These are phyloP conservation scores for Numenius phaeopus DNA, from an alignment of 2,797 vertebrate species.

Conservation along the genomic window DNA sequence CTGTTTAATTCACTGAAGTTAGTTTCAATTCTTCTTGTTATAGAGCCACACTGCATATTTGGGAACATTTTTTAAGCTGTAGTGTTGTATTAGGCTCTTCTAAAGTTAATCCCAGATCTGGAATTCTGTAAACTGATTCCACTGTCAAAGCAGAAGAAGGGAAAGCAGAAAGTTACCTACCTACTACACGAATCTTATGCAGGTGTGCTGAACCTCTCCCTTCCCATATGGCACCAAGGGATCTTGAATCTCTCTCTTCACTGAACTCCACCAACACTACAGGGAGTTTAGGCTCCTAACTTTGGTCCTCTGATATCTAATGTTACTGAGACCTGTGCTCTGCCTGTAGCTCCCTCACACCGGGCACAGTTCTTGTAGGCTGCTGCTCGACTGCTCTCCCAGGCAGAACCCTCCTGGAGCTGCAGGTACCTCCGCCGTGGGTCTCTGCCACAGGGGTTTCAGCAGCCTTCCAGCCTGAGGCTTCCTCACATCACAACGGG, in stretches of 20 bases:
- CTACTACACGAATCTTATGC: neutral
- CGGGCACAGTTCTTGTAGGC: neutral
- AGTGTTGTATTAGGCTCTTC: neutral
- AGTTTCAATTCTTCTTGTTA: neutral
- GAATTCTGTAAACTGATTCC: neutral
- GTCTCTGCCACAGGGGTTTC: neutral
- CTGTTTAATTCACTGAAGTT: neutral
- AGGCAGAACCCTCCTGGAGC: neutral
- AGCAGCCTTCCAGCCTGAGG: neutral
- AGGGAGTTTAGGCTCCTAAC: neutral
- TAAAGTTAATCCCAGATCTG: neutral
- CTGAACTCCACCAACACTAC: neutral
- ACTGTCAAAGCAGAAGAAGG: neutral
- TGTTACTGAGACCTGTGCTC: neutral
- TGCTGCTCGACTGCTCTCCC: neutral
- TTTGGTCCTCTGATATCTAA: rapidly evolving
- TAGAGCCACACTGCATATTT: neutral
- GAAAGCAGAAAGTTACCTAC: neutral
- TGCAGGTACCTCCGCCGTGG: neutral
- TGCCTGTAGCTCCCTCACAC: neutral
- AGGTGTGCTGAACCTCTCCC: neutral
- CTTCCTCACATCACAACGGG: neutral
- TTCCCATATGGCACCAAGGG: neutral
- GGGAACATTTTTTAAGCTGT: neutral
- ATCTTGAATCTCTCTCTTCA: neutral